Base-by-base conservation (phyloP, 2,113 vertebrate species). In the Eidolon helvum region DNA sequence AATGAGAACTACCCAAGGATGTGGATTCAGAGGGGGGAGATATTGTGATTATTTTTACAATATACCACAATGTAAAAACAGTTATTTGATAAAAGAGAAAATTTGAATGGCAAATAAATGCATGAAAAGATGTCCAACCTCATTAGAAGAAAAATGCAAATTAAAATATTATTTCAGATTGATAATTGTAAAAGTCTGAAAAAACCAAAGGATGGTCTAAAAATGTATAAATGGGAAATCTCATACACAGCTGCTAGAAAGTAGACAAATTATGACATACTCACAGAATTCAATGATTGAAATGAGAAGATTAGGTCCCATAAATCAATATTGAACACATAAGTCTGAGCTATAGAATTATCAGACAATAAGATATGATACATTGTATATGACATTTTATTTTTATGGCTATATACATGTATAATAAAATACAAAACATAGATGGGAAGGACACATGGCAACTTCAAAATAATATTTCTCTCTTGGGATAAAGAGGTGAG, bases 401-500 rank as follows among this genome's bases (percentile, higher is more conserved):
- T 93, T 84, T 78, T 89, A 61, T 48, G 22, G 26, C 43, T 79
- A 79, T 53, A 84, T 88, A 30, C 50, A 69, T 43, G 45, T 30
- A 72, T 63, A 95, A 53, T 75, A 71, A 91, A 93, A 72, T 45
- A 55, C 35, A 87, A 87, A 91, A 40, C 16, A 43, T 5, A 26
- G 19, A 55, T 43, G 5, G 30, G 11, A 89, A 91, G 24, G 8
- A 66, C n/a, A 19, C 10, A 66, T 0, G 65, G 75, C 59, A 88
- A 92, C 38, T 93, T 94, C 3, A 91, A n/a, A 92, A 75, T 59
- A 79, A 69, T 86, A 83, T 86, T 91, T 96, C 63, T 78, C 68
- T 69, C 40, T 86, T 38, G 2, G 33, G 38, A 50, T 79, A 28
- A 93, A 90, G 26, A 38, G 53, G 74, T 74, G n/a, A 95, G 40